Conservation (phyloP, 23 tunicate genomes). For the Pegea sp. region DNA sequence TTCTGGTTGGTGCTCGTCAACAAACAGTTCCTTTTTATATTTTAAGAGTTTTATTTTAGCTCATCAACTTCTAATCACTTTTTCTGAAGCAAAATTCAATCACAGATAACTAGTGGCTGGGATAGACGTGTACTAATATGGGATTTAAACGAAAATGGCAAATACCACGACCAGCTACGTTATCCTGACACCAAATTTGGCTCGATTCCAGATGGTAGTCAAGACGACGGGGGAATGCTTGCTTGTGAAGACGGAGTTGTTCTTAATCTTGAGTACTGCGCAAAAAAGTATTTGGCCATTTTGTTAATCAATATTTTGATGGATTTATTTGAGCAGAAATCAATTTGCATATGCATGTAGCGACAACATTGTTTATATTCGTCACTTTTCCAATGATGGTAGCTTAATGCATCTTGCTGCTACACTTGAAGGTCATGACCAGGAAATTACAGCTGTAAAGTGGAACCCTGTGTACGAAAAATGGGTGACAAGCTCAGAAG, state of each 20-base stretch:
- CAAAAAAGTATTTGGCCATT: conserved; percentile 20
- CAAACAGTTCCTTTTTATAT: background rate
- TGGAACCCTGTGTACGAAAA: conserved; percentile 61
- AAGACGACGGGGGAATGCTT: conserved; percentile 24
- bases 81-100: background rate
- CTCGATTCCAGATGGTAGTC: conserved; percentile 3
- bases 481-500: conserved; percentile 83
- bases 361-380: conserved; percentile 86
- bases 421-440: conserved; percentile 87
- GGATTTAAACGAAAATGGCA: conserved; percentile 39
- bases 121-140: conserved; percentile 67
- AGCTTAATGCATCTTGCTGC: conserved; percentile 55
- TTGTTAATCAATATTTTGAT: too few relatives aligned
- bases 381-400: conserved; percentile 59
- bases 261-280: conserved; percentile 59
- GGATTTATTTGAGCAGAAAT: conserved; percentile 21
- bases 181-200: conserved; percentile 4
- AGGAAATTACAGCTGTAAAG: conserved; percentile 41
- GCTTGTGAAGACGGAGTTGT: conserved; percentile 93
- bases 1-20: conserved; percentile 22
- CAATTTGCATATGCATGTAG: conserved; percentile 79
- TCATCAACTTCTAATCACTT: background rate
- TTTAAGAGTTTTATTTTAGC: background rate
- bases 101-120: conserved; percentile 79
- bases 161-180: conserved; percentile 49